Evolutionary conservation across 1,140 invertebrate species (phyloP).

Genomic region (Drosophila hydei): DNA sequence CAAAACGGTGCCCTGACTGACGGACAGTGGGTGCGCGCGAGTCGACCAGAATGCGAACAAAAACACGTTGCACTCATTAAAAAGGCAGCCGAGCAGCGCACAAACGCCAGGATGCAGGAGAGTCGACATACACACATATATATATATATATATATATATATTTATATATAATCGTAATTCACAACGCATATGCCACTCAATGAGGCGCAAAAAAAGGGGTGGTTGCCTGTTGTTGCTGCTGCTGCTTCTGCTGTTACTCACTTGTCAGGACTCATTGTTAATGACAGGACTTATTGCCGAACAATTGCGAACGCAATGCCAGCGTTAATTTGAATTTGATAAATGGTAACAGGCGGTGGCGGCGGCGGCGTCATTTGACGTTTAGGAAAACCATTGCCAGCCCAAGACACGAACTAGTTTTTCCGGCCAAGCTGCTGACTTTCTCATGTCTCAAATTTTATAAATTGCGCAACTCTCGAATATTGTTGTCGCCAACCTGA

Average conservation of each 20-base stretch:
- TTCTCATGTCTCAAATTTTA: neutral
- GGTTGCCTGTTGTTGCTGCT: constrained; percentile 28
- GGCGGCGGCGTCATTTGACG: neutral
- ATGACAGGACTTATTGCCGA: constrained; percentile 53
- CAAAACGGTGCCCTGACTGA: constrained; percentile 9
- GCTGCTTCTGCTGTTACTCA: constrained; percentile 41
- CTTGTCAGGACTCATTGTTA: constrained; percentile 53
- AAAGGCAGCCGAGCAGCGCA: constrained; percentile 30
- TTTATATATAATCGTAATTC: constrained; percentile 33
- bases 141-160: neutral
- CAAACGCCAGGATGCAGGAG: neutral
- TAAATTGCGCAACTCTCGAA: too few relatives aligned
- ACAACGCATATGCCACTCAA: constrained; percentile 64
- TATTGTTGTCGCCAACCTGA: constrained; percentile 2
- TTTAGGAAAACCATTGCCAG: neutral
- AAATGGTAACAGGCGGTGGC: constrained; percentile 44
- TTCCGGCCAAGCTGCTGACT: neutral
- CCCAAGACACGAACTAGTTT: constrained; percentile 4
- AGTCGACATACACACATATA: neutral
- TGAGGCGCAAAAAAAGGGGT: constrained; percentile 49
- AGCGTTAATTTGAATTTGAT: constrained; percentile 69
- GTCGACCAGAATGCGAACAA: constrained; percentile 61
- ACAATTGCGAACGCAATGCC: constrained; percentile 47
- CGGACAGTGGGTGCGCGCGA: constrained; percentile 40
- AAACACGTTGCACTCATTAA: constrained; percentile 80